These are phyloP conservation scores for Ochropleura plecta DNA, from an alignment of 2,888 invertebrate genomes.

Conservation along the genomic window DNA sequence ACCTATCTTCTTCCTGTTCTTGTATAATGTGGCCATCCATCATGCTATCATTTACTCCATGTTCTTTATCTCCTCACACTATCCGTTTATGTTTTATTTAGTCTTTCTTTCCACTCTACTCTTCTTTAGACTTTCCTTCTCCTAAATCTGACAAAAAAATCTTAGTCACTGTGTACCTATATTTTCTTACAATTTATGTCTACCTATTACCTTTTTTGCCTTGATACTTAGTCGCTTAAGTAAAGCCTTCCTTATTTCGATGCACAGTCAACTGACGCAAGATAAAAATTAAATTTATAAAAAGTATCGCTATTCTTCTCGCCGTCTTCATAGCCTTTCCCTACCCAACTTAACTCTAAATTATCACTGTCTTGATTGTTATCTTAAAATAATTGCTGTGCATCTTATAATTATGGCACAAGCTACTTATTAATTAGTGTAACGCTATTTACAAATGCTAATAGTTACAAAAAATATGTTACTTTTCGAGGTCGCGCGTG, in stretches of 20 bases:
- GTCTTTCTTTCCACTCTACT: not conserved
- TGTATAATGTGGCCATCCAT: not conserved
- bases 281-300: not conserved
- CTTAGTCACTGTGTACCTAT: too few relatives aligned
- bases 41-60: not conserved
- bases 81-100: not conserved
- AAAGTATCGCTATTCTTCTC: not conserved
- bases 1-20: not conserved
- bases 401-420: conserved; percentile 54
- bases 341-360: conserved; percentile 43
- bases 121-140: not conserved
- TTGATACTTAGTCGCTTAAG: not conserved
- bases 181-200: too few relatives aligned
- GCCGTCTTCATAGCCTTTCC: conserved; percentile 32
- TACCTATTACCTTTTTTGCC: not conserved
- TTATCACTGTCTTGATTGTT: conserved; percentile 52
- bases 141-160: not conserved
- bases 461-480: conserved; percentile 44
- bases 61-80: not conserved
- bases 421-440: conserved; percentile 57
- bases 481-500: conserved; percentile 52
- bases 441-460: conserved; percentile 54
- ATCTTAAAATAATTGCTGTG: conserved; percentile 59
- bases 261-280: not conserved
- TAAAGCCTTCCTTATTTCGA: not conserved